These are phyloP conservation scores for Rhegmatorhina hoffmannsi DNA, from an alignment of 2,113 vertebrate genomes.

Conservation along the genomic window DNA sequence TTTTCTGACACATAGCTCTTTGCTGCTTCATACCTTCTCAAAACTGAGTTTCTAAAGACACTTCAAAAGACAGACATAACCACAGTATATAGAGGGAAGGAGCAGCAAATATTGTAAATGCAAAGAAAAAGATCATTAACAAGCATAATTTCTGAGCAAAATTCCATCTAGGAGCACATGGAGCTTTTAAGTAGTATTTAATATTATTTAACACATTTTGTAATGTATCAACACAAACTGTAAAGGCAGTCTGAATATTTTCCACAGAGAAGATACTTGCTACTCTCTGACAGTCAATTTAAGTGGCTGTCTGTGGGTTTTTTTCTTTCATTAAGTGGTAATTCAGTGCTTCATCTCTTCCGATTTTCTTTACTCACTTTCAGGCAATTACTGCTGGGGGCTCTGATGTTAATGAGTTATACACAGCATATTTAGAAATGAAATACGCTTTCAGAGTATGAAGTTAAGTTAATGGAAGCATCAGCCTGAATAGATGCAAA, in stretches of 20 bases:
- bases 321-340: constrained; percentile 79
- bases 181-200: neutral
- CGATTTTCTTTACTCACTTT: constrained; percentile 78
- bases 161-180: neutral
- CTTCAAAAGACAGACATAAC: neutral
- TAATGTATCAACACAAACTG: constrained; percentile 31
- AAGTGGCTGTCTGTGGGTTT: constrained; percentile 61
- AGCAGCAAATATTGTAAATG: neutral
- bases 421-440: constrained; percentile 70
- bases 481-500: constrained; percentile 72
- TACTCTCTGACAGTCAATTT: constrained; percentile 63
- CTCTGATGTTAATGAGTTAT: constrained; percentile 82
- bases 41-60: neutral
- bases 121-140: neutral
- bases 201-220: constrained; percentile 37
- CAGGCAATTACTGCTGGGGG: constrained; percentile 77
- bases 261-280: constrained; percentile 45
- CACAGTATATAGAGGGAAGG: neutral
- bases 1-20: neutral
- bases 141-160: neutral
- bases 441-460: constrained; percentile 73
- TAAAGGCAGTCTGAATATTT: constrained; percentile 62
- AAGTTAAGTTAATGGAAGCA: constrained; percentile 76
- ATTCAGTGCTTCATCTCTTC: constrained; percentile 79
- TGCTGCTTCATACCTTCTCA: neutral